Percentiles rank a stretch among this genome's conserved stretches.
Conservation (phyloP, 92 coral and sea anemone genomes). For the Zoanthus gigantus region DNA sequence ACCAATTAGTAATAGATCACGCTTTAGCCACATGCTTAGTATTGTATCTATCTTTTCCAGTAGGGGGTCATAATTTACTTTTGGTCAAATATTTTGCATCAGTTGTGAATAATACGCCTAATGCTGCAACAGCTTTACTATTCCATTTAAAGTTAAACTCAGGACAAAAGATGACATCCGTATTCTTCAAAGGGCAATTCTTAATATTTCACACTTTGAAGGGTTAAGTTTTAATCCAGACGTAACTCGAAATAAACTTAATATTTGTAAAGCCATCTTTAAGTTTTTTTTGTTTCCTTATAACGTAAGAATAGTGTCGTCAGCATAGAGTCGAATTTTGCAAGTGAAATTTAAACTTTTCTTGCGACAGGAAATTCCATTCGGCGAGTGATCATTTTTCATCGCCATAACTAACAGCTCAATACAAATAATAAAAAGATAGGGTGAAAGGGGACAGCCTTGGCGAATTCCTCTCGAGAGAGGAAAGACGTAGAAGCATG, state of each 20-base stretch:
- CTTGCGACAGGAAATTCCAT: background rate
- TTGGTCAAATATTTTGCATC: background rate
- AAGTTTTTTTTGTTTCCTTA: background rate
- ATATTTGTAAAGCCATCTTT: background rate
- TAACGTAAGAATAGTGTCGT: background rate
- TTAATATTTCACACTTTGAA: background rate
- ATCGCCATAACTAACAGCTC: background rate
- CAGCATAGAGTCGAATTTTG: constrained; percentile 1
- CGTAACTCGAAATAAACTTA: background rate
- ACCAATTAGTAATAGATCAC: background rate
- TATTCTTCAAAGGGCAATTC: background rate
- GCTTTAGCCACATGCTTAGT: background rate
- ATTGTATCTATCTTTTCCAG: background rate
- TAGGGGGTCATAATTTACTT: background rate
- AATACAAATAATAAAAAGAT: background rate
- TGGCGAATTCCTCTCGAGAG: background rate
- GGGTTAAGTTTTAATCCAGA: background rate
- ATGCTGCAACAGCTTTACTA: constrained; percentile 4
- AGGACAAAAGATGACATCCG: background rate
- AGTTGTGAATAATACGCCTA: background rate
- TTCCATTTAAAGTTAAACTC: constrained; percentile 1
- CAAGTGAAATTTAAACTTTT: background rate
- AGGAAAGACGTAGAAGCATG: background rate
- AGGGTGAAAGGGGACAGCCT: background rate
- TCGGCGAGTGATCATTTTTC: background rate